Evolutionary conservation across 1,140 invertebrate genomes (phyloP).

Genomic region (Rhyacophila brunnea): DNA sequence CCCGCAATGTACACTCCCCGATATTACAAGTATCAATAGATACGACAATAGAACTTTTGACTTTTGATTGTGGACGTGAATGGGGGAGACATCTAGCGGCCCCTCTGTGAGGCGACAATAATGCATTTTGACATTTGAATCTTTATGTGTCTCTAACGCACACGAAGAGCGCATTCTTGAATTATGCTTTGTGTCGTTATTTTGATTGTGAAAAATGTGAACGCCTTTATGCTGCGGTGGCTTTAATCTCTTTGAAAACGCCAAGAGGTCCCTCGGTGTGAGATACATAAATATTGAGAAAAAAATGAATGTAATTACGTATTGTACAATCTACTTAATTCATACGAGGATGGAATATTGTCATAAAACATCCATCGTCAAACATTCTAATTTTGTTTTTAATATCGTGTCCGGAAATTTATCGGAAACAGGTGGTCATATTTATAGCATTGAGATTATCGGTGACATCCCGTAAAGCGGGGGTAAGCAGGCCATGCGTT

Average conservation of each 20-base stretch:
- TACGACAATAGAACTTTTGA: conserved; percentile 23
- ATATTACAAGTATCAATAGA: conserved; percentile 19
- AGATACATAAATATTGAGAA: not conserved
- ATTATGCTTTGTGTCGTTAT: conserved; percentile 31
- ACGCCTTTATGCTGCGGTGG: conserved; percentile 21
- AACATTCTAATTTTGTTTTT: too few relatives aligned
- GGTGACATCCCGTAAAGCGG: too few relatives aligned
- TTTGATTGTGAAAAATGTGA: conserved; percentile 33
- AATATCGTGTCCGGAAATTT: too few relatives aligned
- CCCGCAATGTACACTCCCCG: conserved; percentile 8
- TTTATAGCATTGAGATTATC: too few relatives aligned
- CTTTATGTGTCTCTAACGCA: conserved; percentile 28
- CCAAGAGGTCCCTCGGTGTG: conserved; percentile 14
- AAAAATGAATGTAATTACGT: not conserved
- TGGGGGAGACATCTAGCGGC: conserved; percentile 19
- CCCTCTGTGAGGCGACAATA: conserved; percentile 26
- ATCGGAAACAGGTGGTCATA: too few relatives aligned
- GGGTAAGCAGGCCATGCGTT: too few relatives aligned
- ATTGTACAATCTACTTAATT: not conserved
- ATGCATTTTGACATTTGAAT: conserved; percentile 29
- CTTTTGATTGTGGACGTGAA: conserved; percentile 20
- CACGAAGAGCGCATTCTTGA: conserved; percentile 26
- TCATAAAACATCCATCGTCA: too few relatives aligned
- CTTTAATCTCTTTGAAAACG: conserved; percentile 15
- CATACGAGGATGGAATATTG: too few relatives aligned